Conservation (phyloP, 2,888 invertebrate genomes). For the Eristalis intricaria region DNA sequence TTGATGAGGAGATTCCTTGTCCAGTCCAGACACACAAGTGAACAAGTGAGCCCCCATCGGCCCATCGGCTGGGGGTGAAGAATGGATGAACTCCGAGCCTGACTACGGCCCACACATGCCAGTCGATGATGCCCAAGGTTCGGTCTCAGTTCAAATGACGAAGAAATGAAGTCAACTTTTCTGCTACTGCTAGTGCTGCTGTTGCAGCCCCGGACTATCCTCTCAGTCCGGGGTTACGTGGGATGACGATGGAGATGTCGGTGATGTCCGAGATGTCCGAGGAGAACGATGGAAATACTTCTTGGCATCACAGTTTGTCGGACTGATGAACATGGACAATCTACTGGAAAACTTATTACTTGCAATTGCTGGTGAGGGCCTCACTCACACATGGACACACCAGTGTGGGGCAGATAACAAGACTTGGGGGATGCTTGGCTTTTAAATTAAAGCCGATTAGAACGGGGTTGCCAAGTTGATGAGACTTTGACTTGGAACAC, state of each 20-base stretch:
- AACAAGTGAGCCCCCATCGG: too few relatives aligned
- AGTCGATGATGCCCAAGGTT: constrained; percentile 34
- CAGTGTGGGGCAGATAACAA: not conserved
- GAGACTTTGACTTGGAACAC: not conserved
- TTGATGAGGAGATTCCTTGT: constrained; percentile 69
- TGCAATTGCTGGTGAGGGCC: constrained; percentile 7
- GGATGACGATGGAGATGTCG: not conserved
- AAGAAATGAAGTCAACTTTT: constrained; percentile 51
- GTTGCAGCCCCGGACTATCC: not conserved
- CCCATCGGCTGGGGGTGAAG: too few relatives aligned
- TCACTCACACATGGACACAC: not conserved
- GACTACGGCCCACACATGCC: constrained; percentile 16
- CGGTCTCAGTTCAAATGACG: constrained; percentile 37
- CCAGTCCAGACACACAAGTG: constrained; percentile 24
- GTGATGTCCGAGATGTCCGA: not conserved
- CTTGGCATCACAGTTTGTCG: constrained; percentile 23
- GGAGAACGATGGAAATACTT: not conserved
- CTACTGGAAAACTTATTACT: constrained; percentile 51
- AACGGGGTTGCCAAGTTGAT: not conserved
- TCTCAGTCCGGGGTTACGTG: not conserved
- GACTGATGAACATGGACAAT: constrained; percentile 60
- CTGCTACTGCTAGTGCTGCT: constrained; percentile 23
- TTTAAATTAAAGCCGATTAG: constrained; percentile 9
- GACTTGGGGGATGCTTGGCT: not conserved
- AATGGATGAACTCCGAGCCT: too few relatives aligned